Evolutionary conservation across 2,888 invertebrate species (phyloP).

Genomic region (Gisinianus flammeolus): DNA sequence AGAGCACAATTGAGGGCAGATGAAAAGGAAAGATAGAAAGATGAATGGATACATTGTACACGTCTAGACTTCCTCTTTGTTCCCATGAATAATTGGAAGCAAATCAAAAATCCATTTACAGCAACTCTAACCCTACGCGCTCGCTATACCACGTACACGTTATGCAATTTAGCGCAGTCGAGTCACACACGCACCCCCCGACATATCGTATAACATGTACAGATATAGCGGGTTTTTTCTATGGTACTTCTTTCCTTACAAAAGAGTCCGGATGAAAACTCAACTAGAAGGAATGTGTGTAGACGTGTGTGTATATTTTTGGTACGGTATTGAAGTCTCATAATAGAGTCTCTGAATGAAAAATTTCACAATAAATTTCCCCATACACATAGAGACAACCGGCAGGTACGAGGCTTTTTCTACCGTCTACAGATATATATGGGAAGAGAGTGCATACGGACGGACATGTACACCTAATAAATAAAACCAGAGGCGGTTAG

Average conservation of each 20-base stretch:
- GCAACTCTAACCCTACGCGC: background rate
- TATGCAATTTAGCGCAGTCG: background rate
- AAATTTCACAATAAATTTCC: conserved; percentile 39
- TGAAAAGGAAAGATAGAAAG: conserved; percentile 32
- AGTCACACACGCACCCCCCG: background rate
- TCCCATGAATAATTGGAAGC: conserved; percentile 40
- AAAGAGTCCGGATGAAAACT: too few relatives aligned
- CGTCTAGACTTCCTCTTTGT: conserved; percentile 26
- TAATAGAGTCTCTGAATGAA: conserved; percentile 29
- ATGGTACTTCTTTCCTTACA: background rate
- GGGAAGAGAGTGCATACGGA: background rate
- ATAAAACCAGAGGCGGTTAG: conserved; percentile 34
- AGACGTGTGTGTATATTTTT: background rate
- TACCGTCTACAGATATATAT: background rate
- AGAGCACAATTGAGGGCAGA: conserved; percentile 14
- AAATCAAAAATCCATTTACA: conserved; percentile 41
- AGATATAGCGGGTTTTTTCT: too few relatives aligned
- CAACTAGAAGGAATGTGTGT: background rate
- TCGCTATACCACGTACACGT: too few relatives aligned
- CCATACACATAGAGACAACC: background rate
- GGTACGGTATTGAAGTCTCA: background rate
- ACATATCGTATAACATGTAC: background rate
- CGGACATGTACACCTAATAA: conserved; percentile 32
- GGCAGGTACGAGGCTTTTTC: background rate
- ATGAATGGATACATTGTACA: conserved; percentile 32